These are phyloP conservation scores for Tipula confusa DNA, from an alignment of 2,888 invertebrate genomes.

Conservation along the genomic window DNA sequence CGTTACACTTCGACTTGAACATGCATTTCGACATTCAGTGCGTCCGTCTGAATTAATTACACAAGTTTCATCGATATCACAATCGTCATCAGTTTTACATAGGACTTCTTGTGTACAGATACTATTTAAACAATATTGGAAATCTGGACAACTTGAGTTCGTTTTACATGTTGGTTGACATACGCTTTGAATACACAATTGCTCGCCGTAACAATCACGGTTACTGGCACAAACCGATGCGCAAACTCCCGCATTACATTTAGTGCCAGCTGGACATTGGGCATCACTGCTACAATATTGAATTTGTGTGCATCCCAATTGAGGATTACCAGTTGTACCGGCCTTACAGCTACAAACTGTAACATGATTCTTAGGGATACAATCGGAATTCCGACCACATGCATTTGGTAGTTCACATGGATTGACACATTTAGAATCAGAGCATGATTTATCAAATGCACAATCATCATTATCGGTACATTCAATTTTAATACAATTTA, in stretches of 20 bases:
- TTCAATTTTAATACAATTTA: constrained; percentile 68
- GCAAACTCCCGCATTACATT: constrained; percentile 78
- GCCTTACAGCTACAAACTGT: constrained; percentile 78
- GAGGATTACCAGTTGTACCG: constrained; percentile 81
- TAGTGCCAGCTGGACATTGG: constrained; percentile 79
- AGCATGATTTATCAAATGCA: constrained; percentile 63
- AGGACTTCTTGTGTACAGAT: constrained; percentile 79
- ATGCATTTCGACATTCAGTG: constrained; percentile 71
- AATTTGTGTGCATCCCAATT: constrained; percentile 75
- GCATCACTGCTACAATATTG: constrained; percentile 76
- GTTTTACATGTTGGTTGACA: constrained; percentile 78
- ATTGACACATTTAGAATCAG: constrained; percentile 73
- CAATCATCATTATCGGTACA: constrained; percentile 78
- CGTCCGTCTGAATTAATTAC: constrained; percentile 63
- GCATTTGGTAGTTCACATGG: constrained; percentile 77
- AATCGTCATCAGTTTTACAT: constrained; percentile 69
- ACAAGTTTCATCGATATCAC: constrained; percentile 69
- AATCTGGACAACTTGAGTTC: constrained; percentile 77
- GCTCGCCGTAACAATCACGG: constrained; percentile 79
- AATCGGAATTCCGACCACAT: constrained; percentile 76
- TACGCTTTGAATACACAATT: constrained; percentile 79
- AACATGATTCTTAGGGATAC: constrained; percentile 70
- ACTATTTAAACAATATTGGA: constrained; percentile 76
- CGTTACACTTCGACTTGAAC: constrained; percentile 59
- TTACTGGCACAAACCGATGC: constrained; percentile 70